Conservation (phyloP, 1,140 invertebrate genomes). For the Whitmania pigra region DNA sequence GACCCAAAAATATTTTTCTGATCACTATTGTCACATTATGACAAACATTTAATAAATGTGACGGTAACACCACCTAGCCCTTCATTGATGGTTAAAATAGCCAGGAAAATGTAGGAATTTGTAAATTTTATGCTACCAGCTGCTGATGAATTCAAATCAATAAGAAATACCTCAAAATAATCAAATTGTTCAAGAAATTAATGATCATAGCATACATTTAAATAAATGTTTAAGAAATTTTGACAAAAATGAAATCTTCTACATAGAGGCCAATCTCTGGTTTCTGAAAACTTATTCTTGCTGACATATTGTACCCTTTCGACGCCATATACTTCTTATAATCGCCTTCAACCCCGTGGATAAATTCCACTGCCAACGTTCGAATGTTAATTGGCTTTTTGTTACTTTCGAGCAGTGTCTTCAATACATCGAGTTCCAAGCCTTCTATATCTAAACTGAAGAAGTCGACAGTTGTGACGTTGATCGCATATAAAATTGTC, state of each 20-base stretch:
- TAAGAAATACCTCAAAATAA: too few relatives aligned
- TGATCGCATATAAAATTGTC: constrained; percentile 17
- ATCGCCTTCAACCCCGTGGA: constrained; percentile 5
- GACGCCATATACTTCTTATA: neutral
- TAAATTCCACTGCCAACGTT: constrained; percentile 12
- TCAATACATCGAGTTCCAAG: constrained; percentile 25
- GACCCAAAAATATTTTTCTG: too few relatives aligned
- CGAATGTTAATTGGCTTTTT: constrained; percentile 12
- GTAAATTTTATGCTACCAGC: too few relatives aligned
- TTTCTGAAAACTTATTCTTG: neutral
- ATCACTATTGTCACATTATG: too few relatives aligned
- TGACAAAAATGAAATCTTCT: constrained; percentile 15
- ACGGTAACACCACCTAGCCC: too few relatives aligned
- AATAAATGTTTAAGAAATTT: neutral
- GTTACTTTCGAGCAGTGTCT: constrained; percentile 20
- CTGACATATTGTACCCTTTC: neutral
- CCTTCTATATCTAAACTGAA: constrained; percentile 31
- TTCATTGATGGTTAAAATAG: too few relatives aligned
- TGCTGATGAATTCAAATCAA: too few relatives aligned
- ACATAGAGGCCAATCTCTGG: neutral
- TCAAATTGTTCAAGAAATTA: too few relatives aligned
- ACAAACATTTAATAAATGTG: too few relatives aligned
- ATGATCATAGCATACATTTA: too few relatives aligned
- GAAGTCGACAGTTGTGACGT: constrained; percentile 7
- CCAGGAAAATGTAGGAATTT: too few relatives aligned